phyloP scores from a whole-genome alignment of 2,113 vertebrate genomes.

The Eulemur rufifrons region DNA sequence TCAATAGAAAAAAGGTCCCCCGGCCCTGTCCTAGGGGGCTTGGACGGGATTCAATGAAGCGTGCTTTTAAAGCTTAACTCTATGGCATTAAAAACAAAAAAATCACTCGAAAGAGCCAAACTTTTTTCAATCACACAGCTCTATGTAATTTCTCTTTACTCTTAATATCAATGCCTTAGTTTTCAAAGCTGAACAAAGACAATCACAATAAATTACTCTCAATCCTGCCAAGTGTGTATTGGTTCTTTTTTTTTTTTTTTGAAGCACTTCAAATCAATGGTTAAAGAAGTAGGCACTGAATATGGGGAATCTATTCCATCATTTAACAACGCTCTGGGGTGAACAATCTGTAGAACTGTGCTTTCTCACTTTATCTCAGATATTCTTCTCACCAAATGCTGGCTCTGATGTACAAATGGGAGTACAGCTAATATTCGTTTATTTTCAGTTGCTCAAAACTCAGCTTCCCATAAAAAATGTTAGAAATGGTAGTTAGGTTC shows the following conservation, averaged over 20 bases:
- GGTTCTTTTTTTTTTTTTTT: neutral
- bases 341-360: neutral
- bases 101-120: slow-evolving; percentile 48
- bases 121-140: slow-evolving; percentile 53
- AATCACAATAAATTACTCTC: slow-evolving; percentile 69
- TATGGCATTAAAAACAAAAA: slow-evolving; percentile 64
- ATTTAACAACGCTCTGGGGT: neutral
- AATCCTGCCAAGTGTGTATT: neutral
- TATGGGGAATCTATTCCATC: neutral
- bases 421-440: neutral
- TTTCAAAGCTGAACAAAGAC: slow-evolving; percentile 67
- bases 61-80: slow-evolving; percentile 72
- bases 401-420: neutral
- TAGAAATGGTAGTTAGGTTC: neutral
- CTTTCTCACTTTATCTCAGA: slow-evolving; percentile 3
- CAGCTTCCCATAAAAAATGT: neutral
- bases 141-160: slow-evolving; percentile 72
- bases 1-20: slow-evolving; percentile 63
- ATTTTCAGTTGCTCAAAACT: neutral
- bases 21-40: slow-evolving; percentile 53
- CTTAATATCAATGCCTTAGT: slow-evolving; percentile 60
- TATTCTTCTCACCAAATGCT: neutral
- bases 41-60: slow-evolving; percentile 66
- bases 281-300: slow-evolving; percentile 20
- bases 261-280: slow-evolving; percentile 1